These are phyloP conservation scores for Parapristionchus giblindavisi DNA, from an alignment of 2,888 invertebrate species.

Conservation along the genomic window DNA sequence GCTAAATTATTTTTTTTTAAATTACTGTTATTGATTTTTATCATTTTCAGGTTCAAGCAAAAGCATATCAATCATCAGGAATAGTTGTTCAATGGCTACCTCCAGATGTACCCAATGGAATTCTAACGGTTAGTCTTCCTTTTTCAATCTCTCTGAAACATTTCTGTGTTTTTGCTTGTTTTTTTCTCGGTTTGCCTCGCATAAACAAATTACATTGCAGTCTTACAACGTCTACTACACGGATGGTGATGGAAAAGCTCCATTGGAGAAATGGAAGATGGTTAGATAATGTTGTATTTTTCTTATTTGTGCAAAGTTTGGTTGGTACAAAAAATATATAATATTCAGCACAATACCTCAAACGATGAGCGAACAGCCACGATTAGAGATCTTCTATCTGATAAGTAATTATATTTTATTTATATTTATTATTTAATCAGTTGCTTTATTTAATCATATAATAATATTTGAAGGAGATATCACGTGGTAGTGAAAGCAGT, in stretches of 20 bases:
- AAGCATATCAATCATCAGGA: conserved; percentile 18
- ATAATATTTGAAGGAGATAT: too few species aligned
- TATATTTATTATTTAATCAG: too few species aligned
- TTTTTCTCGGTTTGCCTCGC: too few species aligned
- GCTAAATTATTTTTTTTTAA: too few species aligned
- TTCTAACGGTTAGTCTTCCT: conserved; percentile 75
- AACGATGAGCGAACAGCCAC: conserved; percentile 60
- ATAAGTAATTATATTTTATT: too few species aligned
- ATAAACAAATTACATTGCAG: conserved; percentile 82
- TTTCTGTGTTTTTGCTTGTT: neutral
- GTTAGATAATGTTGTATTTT: conserved; percentile 1
- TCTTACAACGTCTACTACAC: conserved; percentile 73
- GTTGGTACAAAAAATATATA: too few species aligned
- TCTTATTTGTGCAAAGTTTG: neutral
- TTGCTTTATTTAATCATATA: too few species aligned
- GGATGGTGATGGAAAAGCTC: conserved; percentile 74
- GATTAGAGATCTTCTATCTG: conserved; percentile 51
- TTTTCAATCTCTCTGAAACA: neutral
- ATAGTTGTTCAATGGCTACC: conserved; percentile 97
- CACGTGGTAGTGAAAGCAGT: conserved; percentile 30
- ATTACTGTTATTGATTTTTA: too few species aligned
- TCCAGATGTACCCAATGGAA: conserved; percentile 95
- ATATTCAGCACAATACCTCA: conserved; percentile 59
- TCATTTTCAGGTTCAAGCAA: conserved; percentile 28
- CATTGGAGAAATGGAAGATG: conserved; percentile 37